Evolutionary conservation across 2,797 vertebrate species (phyloP), one percentile per base, ranked within the genome.

Genomic region (Caiman crocodilus): DNA sequence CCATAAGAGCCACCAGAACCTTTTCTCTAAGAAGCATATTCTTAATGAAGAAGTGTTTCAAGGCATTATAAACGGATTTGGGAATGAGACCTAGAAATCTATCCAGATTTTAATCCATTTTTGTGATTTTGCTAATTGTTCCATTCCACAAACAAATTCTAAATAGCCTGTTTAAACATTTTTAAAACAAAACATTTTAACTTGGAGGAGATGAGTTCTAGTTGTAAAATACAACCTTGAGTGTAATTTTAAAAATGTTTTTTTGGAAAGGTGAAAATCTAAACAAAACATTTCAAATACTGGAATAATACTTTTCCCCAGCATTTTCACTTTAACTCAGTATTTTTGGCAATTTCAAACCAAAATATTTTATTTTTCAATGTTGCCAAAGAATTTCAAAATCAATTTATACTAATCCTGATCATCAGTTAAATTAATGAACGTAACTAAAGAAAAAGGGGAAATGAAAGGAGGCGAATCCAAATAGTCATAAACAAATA

Each of bases 371-470:
- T 50, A 50, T 50, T 50, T 50, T 50, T 50, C 42, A 50, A 50
- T 10, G 42, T 50, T 50, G 42, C 42, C 42, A 50, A 50, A 50
- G 42, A 50, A 50, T 50, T 50, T 50, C 42, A 50, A 50, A 50
- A 50, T 50, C 42, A 50, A 10, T 50, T 50, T 50, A 50, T 50
- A 50, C 42, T 50, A 50, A 50, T 10, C 42, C 42, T 10, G 9
- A 95, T 58, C 16, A 32, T 90, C 55, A 28, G 28, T 59, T 32
- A 88, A 89, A 93, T 89, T 83, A 87, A 82, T 28, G 78, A 80
- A 94, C 94, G 85, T 83, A 93, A 90, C 90, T 60, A 64, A 13
- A 26, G 80, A 84, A 61, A 55, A 86, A 82, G 42, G 82, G 28
- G 3, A 21, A 2, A 3, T 32, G 7, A 74, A 21, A 42, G 10